Base-by-base conservation (phyloP, 2,888 invertebrate genomes). In the Mesodorylaimus sp. region DNA sequence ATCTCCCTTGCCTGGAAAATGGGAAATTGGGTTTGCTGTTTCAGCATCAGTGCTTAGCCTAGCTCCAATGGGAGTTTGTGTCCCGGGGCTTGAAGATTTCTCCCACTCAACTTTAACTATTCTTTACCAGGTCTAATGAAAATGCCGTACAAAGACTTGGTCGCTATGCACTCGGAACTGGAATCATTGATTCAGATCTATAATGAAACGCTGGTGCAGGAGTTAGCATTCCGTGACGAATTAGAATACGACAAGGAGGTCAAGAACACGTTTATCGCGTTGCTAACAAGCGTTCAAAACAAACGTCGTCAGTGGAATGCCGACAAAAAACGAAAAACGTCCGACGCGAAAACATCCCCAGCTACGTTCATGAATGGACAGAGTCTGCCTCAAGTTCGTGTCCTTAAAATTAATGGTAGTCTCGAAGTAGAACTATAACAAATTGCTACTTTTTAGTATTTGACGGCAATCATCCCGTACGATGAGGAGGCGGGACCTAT, bases 401-500 rank as follows among this genome's bases (percentile, higher is more conserved):
- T 32, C 16, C 10, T 13, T 16, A 32, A 13, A 13, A 13, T 16
- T 16, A 10, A 32, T 32, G 32, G 32, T 32, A 16, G 16, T 13
- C 16, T 32, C 32, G 16, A 32, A 32, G 10, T 32, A 13, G 10
- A 32, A 32, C 32, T 32, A 32, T 13, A 32, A 32, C 16, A 13
- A 13, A 13, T 16, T 13, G 47, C 25, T 38, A 36, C 47, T 53
- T 60, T 64, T 19, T 61, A 95, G 83, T 95, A 89, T 74, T 75
- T 95, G 72, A 95, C 95, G 39, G 95, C 95, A 50, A 89, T 93
- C 58, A 95, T 97, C 72, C 97, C 97, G 53, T 97, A 91, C 75
- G 87, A 91, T 69, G 78, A 86, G 68, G 84, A 84, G 62, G 81
- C 79, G 67, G 87, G 87, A 53, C 80, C 86, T 53, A 83, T 87